Percentiles rank a stretch among this genome's conserved stretches.
These are phyloP conservation scores for Drosophila tristis DNA, from an alignment of 1,140 invertebrate genomes.

Conservation along the genomic window DNA sequence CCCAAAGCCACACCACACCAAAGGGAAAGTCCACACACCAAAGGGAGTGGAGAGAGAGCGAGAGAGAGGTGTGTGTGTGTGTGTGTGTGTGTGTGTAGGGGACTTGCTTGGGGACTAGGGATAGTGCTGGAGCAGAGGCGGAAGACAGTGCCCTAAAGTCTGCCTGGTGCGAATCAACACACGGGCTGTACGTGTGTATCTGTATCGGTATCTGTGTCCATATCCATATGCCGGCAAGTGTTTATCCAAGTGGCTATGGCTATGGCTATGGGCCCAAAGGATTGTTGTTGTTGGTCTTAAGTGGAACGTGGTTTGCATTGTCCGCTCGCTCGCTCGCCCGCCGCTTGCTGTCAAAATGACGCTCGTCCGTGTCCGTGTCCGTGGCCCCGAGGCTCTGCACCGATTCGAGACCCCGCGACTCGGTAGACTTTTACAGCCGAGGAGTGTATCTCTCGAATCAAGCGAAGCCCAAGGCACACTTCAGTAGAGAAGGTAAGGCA, in stretches of 20 bases:
- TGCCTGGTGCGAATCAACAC: constrained; percentile 63
- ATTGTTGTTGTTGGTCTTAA: constrained; percentile 66
- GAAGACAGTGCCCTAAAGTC: constrained; percentile 76
- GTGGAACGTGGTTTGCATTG: constrained; percentile 83
- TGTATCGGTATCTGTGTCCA: constrained; percentile 13
- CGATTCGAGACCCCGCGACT: too few species aligned
- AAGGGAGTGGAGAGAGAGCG: background rate
- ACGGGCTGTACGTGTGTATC: constrained; percentile 4
- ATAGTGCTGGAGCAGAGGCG: constrained; percentile 9
- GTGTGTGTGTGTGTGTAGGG: background rate
- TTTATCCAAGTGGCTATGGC: constrained; percentile 78
- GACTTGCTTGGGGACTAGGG: background rate
- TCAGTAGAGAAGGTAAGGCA: too few species aligned
- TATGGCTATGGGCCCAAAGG: constrained; percentile 50
- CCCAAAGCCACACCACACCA: constrained; percentile 16
- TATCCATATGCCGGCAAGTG: constrained; percentile 63
- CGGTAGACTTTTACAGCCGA: constrained; percentile 27
- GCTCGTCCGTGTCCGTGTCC: constrained; percentile 34
- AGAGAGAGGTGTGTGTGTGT: background rate
- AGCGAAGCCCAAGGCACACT: background rate
- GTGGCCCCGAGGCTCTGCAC: constrained; percentile 17
- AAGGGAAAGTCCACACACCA: constrained; percentile 68
- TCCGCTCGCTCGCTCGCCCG: constrained; percentile 55
- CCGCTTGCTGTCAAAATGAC: constrained; percentile 79
- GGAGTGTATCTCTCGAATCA: constrained; percentile 34